Evolutionary conservation across 2,888 invertebrate species (phyloP), one percentile per base, ranked within the genome.

Genomic region (Antheraea assamensis): DNA sequence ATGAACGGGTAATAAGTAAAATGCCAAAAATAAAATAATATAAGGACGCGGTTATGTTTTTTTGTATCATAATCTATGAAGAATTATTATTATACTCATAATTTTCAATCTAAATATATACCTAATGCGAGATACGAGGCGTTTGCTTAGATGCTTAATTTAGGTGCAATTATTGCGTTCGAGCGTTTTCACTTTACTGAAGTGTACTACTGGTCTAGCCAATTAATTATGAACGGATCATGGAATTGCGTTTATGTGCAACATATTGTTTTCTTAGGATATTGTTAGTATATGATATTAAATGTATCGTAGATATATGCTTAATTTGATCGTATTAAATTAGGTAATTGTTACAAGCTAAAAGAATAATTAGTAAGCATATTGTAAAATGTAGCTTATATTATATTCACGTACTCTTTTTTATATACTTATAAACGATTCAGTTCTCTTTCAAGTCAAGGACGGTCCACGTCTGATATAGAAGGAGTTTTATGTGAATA

Each of bases 221-320:
- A 72, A 72, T 72, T 68, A 72, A 72, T 72, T 72, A 68, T 52
- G 52, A n/a, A 52, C 52, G 52, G 52, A 52, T 30, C n/a, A 17
- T 30, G 58, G 58, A 30, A 15, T 64, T 64, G 61, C 19, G 61
- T 30, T 27, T 30, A 30, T 30, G 27, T 64, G 27, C 5, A 30
- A 30, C 17, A 30, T 30, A 61, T 58, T 58, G 21, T 47, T 47
- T 27, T 30, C n/a, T 49, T 49, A 31, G n/a, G 31, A n/a, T 31
- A 52, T 24, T 66, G 68, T 64, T 30, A 27, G 52, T 72, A 31
- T 3, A 66, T 66, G 17, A 52, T 47, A 52, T 49, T 66, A 3
- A 68, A 64, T n/a, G 10, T 27, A 17, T 64, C 30, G 24, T 58
- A n/a, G 24, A 58, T 58, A 15, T 24, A 24, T 58, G 13, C 24